Evolutionary conservation across 2,797 vertebrate species (phyloP), one percentile per base, ranked within the genome.

Genomic region (Squalus acanthias): DNA sequence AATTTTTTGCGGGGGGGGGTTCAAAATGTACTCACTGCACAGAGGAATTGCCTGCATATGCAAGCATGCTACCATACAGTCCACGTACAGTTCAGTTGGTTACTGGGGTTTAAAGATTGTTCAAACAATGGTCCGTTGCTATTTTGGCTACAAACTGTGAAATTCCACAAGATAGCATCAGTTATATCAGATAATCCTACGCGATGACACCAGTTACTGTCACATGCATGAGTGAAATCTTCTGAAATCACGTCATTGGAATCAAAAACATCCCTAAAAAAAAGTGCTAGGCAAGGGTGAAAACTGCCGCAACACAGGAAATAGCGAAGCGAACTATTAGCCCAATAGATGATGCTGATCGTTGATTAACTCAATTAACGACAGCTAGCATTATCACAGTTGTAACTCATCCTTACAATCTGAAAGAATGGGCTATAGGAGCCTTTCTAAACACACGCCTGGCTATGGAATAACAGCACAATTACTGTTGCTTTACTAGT

Each of bases 311-410:
- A 76, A n/a, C 70, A 53, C 67, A 95, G 69, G 39, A 95, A 76
- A 95, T 76, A 6, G 70, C 26, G 13, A 95, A 57, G 33, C 26
- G 50, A 95, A 95, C 46, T 57, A 74, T 72, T 57, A 57, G 50
- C 94, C 29, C 50, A 95, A 29, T 33, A 57, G 70, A 95, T 53
- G 46, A 57, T 76, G n/a, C 63, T 76, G 24, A 57, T 50, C 29
- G 24, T 95, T 57, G 94, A 95, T 76, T 57, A 20, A 57, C 94
- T 33, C 70, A 95, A 95, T 95, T 60, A 95, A 95, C 76, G 70
- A 74, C 69, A 95, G 7, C 70, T 57, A 33, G 5, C 76, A 72
- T 95, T 33, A 76, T 57, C 50, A 76, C 4, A n/a, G 50, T 95
- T 95, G 29, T 76, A 95, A 60, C 29, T 95, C 94, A 76, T 60